A percentile compares a stretch with the other conserved stretches of the same genome.
phyloP scores from a whole-genome alignment of 1,140 invertebrate species.

The Drosophila jambulina region DNA sequence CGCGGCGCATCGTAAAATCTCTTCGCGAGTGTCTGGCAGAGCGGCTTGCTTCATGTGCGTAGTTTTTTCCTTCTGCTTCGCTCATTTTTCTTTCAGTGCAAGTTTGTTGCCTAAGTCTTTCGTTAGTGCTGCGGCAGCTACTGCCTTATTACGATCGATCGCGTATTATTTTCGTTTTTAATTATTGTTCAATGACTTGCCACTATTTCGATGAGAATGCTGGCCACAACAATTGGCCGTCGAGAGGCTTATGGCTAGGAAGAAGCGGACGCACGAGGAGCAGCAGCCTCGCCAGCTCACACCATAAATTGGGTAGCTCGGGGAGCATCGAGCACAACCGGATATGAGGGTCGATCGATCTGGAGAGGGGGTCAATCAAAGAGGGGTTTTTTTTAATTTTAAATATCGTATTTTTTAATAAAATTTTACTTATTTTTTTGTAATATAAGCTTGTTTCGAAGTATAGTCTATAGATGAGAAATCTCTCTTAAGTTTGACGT shows the following conservation, averaged over 20 bases:
- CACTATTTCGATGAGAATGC: slow-evolving; percentile 65
- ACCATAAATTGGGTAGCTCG: slow-evolving; percentile 44
- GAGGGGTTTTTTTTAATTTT: background rate
- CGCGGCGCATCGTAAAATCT: slow-evolving; percentile 65
- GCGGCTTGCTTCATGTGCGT: slow-evolving; percentile 47
- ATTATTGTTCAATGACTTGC: slow-evolving; percentile 83
- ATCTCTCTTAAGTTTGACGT: background rate
- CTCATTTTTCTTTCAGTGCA: slow-evolving; percentile 46
- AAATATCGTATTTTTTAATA: background rate
- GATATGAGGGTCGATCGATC: slow-evolving; percentile 31
- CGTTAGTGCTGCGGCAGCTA: slow-evolving; percentile 31
- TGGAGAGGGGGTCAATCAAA: background rate
- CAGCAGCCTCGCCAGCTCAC: background rate
- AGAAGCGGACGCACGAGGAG: slow-evolving; percentile 11
- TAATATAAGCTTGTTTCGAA: background rate
- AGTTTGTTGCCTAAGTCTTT: slow-evolving; percentile 84
- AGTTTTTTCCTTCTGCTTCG: no score
- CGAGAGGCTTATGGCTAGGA: slow-evolving; percentile 8
- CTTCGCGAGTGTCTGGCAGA: background rate
- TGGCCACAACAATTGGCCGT: slow-evolving; percentile 29
- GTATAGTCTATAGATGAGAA: background rate
- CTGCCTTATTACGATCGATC: slow-evolving; percentile 78
- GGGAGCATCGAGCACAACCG: slow-evolving; percentile 49
- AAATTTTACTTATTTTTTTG: background rate
- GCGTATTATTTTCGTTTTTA: slow-evolving; percentile 81